These are phyloP conservation scores for Flexamia atlantica DNA, from an alignment of 2,888 invertebrate species.

Conservation along the genomic window DNA sequence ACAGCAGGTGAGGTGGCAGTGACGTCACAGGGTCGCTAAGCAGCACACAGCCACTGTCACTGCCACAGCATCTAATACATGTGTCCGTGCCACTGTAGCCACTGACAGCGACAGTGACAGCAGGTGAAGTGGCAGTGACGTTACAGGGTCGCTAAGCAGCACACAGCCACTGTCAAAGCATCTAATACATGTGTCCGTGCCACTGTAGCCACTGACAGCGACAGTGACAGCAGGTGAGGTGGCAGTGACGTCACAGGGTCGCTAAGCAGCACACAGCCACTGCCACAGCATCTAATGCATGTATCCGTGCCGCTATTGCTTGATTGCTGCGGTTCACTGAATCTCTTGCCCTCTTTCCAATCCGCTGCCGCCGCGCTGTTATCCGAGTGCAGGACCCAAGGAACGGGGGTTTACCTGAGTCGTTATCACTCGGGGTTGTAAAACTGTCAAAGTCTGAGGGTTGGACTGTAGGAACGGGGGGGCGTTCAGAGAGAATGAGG, in stretches of 20 bases:
- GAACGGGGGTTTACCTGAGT: too few species aligned
- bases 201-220: slow-evolving; percentile 14
- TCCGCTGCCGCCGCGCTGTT: slow-evolving; percentile 37
- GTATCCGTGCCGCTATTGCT: slow-evolving; percentile 49
- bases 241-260: slow-evolving; percentile 38
- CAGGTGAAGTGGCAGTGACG: slow-evolving; percentile 18
- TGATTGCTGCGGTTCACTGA: slow-evolving; percentile 43
- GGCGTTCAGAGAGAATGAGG: too few species aligned
- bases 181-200: slow-evolving; percentile 49
- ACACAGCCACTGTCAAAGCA: not conserved
- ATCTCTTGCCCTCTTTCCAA: slow-evolving; percentile 48
- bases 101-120: not conserved
- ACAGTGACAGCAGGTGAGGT: not conserved
- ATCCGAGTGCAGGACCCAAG: too few species aligned
- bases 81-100: slow-evolving; percentile 45
- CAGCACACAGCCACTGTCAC: slow-evolving; percentile 7
- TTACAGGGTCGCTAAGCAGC: slow-evolving; percentile 39
- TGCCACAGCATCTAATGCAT: slow-evolving; percentile 37
- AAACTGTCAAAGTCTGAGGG: too few species aligned
- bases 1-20: slow-evolving; percentile 8
- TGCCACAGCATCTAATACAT: slow-evolving; percentile 39
- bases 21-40: slow-evolving; percentile 42
- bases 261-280: slow-evolving; percentile 18
- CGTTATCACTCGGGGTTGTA: too few species aligned
- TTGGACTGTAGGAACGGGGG: too few species aligned